These are phyloP conservation scores for Setipinna tenuifilis DNA, from an alignment of 2,797 vertebrate species.

Conservation along the genomic window DNA sequence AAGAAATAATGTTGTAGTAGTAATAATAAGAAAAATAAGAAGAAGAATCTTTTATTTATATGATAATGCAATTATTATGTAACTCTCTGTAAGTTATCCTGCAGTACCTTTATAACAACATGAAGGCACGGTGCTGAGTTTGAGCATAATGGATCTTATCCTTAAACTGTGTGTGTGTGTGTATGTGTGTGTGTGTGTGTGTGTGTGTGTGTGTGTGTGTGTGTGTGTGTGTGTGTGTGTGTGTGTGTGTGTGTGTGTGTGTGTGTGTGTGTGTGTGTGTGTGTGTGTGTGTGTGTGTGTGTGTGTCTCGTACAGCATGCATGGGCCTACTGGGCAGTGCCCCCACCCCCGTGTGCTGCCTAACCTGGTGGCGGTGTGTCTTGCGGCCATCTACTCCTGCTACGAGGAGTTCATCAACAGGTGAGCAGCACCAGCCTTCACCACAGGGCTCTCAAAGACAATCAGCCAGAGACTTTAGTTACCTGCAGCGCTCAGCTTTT, in stretches of 20 bases:
- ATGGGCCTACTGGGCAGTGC: conserved; percentile 95
- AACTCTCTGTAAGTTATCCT: too few relatives aligned
- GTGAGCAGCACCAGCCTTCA: conserved; percentile 70
- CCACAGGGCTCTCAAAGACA: background rate
- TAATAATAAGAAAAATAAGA: too few relatives aligned
- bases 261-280: background rate
- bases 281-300: conserved; percentile 4
- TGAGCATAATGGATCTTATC: background rate
- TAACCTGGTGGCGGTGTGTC: conserved; percentile 96
- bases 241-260: conserved; percentile 12
- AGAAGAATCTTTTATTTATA: too few relatives aligned
- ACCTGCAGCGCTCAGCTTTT: background rate
- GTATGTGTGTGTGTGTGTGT: background rate
- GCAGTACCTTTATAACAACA: too few relatives aligned
- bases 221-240: background rate
- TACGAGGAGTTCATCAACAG: conserved; percentile 99
- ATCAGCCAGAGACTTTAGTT: too few relatives aligned
- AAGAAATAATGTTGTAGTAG: too few relatives aligned
- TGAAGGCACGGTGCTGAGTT: background rate
- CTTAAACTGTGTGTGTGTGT: background rate
- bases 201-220: conserved; percentile 12
- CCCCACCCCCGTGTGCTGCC: conserved; percentile 98
- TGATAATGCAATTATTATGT: too few relatives aligned
- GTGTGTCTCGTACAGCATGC: conserved; percentile 86
- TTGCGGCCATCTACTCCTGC: conserved; percentile 98